These are phyloP conservation scores for Myiozetetes cayanensis DNA, from an alignment of 2,113 vertebrate genomes.

Conservation along the genomic window DNA sequence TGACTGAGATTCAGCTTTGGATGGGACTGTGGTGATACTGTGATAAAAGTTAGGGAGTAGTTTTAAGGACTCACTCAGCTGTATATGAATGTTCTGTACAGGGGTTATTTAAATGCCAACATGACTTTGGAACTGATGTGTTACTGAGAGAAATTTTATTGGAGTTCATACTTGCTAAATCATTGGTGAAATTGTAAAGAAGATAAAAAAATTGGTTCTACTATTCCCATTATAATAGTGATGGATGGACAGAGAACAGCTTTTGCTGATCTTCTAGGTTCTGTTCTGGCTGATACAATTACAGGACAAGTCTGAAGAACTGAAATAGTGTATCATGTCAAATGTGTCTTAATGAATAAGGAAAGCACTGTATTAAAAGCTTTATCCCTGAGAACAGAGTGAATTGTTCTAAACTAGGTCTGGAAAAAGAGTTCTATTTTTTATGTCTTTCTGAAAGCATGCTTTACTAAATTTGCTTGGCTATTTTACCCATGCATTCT, in stretches of 20 bases:
- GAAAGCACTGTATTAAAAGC: not conserved
- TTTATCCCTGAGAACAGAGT: not conserved
- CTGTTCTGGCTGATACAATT: not conserved
- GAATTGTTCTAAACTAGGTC: not conserved
- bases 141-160: not conserved
- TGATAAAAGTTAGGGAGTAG: not conserved
- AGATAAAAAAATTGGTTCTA: not conserved
- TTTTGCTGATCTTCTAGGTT: not conserved
- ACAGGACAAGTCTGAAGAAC: not conserved
- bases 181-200: not conserved
- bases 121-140: not conserved
- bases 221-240: not conserved
- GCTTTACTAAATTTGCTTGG: not conserved
- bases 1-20: not conserved
- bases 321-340: not conserved
- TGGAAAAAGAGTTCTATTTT: not conserved
- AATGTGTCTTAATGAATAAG: not conserved
- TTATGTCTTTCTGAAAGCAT: not conserved
- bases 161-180: not conserved
- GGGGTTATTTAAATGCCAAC: not conserved
- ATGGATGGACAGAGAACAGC: not conserved
- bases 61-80: not conserved
- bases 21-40: fast-evolving
- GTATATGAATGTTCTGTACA: not conserved
- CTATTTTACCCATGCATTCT: not conserved